Conservation (phyloP, 2,888 invertebrate species). For the Oscheius sp. region DNA sequence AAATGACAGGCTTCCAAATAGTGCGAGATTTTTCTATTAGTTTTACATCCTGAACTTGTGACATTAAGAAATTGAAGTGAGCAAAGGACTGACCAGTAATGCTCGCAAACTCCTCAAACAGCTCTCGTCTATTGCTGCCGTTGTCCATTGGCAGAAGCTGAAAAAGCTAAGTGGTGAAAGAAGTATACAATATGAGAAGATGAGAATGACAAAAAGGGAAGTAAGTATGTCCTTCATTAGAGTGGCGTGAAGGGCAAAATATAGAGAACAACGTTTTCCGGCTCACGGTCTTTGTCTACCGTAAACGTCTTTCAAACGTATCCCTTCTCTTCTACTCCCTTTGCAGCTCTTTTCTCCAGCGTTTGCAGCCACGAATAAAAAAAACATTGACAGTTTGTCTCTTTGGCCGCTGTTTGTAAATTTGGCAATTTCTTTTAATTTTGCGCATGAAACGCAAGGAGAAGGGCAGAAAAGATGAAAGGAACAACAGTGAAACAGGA, state of each 20-base stretch:
- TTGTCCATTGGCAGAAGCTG: not conserved
- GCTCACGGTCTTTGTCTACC: no score
- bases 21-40: slow-evolving; percentile 26
- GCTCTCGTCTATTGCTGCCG: slow-evolving; percentile 16
- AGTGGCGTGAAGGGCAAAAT: not conserved
- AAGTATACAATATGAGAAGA: not conserved
- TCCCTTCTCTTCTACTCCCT: no score
- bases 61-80: not conserved
- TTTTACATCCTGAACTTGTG: slow-evolving; percentile 22
- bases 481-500: no score
- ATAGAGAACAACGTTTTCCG: no score
- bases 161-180: not conserved
- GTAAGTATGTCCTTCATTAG: not conserved
- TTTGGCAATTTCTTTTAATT: not conserved
- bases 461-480: not conserved
- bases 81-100: slow-evolving; percentile 26
- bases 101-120: slow-evolving; percentile 24
- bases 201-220: slow-evolving; percentile 7
- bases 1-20: slow-evolving; percentile 47
- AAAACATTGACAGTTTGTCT: no score
- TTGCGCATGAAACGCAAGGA: not conserved
- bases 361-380: no score
- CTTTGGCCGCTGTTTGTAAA: no score
- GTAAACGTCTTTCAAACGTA: no score
- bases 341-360: no score